These are phyloP conservation scores for Rallus limicola DNA, from an alignment of 2,113 vertebrate species.

Conservation along the genomic window DNA sequence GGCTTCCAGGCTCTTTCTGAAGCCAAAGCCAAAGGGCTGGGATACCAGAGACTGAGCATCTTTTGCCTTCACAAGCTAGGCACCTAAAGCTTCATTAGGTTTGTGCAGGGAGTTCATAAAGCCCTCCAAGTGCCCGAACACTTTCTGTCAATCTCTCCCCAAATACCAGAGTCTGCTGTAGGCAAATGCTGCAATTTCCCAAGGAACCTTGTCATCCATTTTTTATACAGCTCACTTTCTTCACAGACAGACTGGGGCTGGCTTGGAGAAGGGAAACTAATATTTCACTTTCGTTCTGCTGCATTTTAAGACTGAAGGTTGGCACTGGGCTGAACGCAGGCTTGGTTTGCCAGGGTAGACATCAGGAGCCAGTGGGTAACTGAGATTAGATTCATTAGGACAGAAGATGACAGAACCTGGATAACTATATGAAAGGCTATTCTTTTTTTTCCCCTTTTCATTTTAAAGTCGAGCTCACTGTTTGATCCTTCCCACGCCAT, in stretches of 20 bases:
- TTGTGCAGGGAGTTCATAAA: neutral
- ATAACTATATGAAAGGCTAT: neutral
- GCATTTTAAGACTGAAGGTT: neutral
- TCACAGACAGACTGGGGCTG: conserved; percentile 33
- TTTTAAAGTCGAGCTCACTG: neutral
- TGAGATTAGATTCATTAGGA: neutral
- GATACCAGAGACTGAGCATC: neutral
- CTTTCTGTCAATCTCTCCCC: neutral
- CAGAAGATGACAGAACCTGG: neutral
- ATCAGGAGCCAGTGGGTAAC: neutral
- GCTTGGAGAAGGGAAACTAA: conserved; percentile 6
- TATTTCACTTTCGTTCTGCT: conserved; percentile 11
- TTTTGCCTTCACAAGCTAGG: neutral
- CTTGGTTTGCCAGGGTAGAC: neutral
- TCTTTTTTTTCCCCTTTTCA: neutral
- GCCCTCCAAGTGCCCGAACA: neutral
- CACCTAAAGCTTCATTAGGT: neutral
- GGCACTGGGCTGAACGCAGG: neutral
- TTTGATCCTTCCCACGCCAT: neutral
- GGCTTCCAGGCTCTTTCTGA: neutral
- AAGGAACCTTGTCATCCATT: conserved; percentile 41
- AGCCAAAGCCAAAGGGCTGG: neutral
- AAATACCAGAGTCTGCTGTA: neutral
- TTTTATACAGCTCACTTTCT: conserved; percentile 25
- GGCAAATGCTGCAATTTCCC: conserved; percentile 10